phyloP scores from a whole-genome alignment of 2,888 invertebrate genomes.

The Ormyrus pomaceus region DNA sequence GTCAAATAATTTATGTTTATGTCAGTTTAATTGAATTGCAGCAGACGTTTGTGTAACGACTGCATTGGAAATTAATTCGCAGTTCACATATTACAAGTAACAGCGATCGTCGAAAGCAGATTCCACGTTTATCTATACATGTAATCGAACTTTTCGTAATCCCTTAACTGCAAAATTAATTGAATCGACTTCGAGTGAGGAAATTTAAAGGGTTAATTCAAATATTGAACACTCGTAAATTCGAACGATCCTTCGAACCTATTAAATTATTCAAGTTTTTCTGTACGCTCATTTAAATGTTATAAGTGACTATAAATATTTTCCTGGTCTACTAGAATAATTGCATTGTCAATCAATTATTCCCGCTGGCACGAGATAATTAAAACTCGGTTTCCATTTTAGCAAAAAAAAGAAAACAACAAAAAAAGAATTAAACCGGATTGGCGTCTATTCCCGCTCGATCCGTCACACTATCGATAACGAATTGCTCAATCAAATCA shows the following conservation, averaged over 20 bases:
- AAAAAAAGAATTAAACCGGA: conserved; percentile 1
- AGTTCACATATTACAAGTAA: no score
- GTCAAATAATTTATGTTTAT: no score
- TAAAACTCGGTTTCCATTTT: conserved; percentile 20
- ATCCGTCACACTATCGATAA: not conserved
- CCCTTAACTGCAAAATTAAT: conserved; percentile 23
- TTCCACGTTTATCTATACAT: no score
- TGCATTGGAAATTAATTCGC: no score
- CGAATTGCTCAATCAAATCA: conserved; percentile 28
- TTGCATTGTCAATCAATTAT: conserved; percentile 13
- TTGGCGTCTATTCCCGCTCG: not conserved
- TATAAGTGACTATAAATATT: conserved; percentile 11
- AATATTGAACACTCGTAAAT: conserved; percentile 33
- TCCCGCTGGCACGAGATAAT: conserved; percentile 15
- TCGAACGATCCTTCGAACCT: conserved; percentile 36
- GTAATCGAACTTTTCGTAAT: not conserved
- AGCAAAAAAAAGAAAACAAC: not conserved
- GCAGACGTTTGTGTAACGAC: no score
- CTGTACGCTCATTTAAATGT: not conserved
- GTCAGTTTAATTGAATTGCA: no score
- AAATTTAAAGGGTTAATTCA: conserved; percentile 31
- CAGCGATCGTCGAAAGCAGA: no score
- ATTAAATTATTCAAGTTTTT: conserved; percentile 32
- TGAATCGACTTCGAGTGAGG: not conserved
- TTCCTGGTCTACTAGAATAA: conserved; percentile 5